Evolutionary conservation across 2,113 vertebrate genomes (phyloP).

Genomic region (Solenodon paradoxus): DNA sequence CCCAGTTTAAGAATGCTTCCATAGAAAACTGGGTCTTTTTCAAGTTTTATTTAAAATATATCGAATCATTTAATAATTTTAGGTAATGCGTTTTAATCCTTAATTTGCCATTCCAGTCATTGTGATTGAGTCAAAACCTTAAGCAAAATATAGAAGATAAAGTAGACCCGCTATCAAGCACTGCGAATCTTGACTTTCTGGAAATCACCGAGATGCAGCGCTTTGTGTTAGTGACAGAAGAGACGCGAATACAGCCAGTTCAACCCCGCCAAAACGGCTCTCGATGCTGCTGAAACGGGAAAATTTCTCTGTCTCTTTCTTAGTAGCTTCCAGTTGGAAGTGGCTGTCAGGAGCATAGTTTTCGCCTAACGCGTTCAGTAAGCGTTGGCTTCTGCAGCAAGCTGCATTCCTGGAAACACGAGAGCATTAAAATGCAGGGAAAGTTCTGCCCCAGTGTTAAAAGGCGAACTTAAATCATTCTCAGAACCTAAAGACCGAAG

Average conservation of each 20-base stretch:
- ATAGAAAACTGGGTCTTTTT: background rate
- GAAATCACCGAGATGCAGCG: too few species aligned
- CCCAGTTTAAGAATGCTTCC: conserved; percentile 18
- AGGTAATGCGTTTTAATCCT: background rate
- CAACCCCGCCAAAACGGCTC: too few species aligned
- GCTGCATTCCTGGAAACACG: background rate
- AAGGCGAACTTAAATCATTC: background rate
- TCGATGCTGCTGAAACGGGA: too few species aligned
- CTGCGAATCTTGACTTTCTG: too few species aligned
- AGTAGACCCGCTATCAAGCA: background rate
- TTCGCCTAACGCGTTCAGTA: background rate
- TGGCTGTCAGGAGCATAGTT: too few species aligned
- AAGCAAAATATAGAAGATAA: background rate
- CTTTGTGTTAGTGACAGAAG: too few species aligned
- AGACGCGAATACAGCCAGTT: too few species aligned
- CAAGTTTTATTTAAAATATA: background rate
- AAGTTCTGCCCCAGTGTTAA: too few species aligned
- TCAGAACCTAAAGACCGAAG: background rate
- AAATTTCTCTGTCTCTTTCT: too few species aligned
- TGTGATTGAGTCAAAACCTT: background rate
- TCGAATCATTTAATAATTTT: background rate
- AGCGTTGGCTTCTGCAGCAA: background rate
- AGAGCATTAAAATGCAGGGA: background rate
- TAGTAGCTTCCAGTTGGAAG: too few species aligned
- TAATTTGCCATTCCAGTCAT: background rate